Conservation (phyloP, 2,888 invertebrate genomes). For the Noctua comes region DNA sequence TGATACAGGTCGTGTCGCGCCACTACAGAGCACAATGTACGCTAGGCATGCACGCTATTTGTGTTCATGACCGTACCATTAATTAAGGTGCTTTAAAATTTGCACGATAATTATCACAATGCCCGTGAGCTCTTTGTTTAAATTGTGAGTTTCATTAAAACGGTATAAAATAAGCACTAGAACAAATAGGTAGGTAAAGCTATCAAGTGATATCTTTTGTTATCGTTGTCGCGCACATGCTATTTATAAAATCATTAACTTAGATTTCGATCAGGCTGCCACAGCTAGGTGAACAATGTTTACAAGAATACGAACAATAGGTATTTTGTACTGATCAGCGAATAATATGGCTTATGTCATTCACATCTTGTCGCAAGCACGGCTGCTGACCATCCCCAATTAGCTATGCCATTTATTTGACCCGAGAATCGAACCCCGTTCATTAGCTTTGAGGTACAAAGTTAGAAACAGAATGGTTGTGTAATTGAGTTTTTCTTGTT, state of each 20-base stretch:
- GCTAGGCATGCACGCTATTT: slow-evolving; percentile 57
- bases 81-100: slow-evolving; percentile 66
- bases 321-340: neutral
- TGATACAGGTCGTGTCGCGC: slow-evolving; percentile 10
- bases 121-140: slow-evolving; percentile 64
- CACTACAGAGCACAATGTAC: slow-evolving; percentile 16
- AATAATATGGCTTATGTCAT: neutral
- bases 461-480: neutral
- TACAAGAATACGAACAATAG: slow-evolving; percentile 18
- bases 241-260: slow-evolving; percentile 24
- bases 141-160: slow-evolving; percentile 50
- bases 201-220: slow-evolving; percentile 20
- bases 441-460: slow-evolving; percentile 8
- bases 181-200: neutral
- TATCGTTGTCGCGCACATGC: slow-evolving; percentile 16
- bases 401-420: neutral
- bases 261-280: slow-evolving; percentile 34
- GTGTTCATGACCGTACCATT: slow-evolving; percentile 61
- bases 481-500: neutral
- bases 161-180: slow-evolving; percentile 15
- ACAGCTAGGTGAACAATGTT: slow-evolving; percentile 7
- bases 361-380: neutral
- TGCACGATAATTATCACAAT: slow-evolving; percentile 58
- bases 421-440: neutral
- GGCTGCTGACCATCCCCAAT: slow-evolving; percentile 6